A percentile compares a stretch with the other conserved stretches of the same genome.
Evolutionary conservation across 2,888 invertebrate species (phyloP).

Genomic region (Deilephila porcellus): DNA sequence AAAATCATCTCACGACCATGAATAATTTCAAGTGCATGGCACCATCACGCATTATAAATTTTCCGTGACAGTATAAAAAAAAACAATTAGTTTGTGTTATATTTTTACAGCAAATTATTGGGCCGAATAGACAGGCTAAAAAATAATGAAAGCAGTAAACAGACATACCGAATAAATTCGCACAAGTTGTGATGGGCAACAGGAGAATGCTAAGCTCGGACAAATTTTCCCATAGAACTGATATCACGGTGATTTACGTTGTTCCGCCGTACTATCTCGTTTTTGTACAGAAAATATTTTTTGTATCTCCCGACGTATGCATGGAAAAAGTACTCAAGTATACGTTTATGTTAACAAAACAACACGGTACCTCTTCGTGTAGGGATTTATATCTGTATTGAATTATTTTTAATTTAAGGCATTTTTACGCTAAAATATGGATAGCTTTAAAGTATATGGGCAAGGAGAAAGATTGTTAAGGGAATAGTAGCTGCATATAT

Average conservation of each 20-base stretch:
- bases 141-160: not conserved
- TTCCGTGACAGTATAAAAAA: too few relatives aligned
- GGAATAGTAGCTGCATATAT: too few relatives aligned
- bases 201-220: not conserved
- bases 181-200: not conserved
- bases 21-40: too few relatives aligned
- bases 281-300: not conserved
- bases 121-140: too few relatives aligned
- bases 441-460: too few relatives aligned
- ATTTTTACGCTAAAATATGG: too few relatives aligned
- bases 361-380: not conserved
- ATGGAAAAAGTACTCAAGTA: not conserved
- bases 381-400: not conserved
- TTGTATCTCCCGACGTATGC: not conserved
- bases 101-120: too few relatives aligned
- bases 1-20: too few relatives aligned
- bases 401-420: not conserved
- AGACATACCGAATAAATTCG: not conserved
- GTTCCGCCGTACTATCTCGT: constrained; percentile 3
- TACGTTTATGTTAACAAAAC: not conserved
- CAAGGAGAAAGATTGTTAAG: too few relatives aligned
- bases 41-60: too few relatives aligned
- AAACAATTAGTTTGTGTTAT: too few relatives aligned
- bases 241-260: constrained; percentile 18
- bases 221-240: constrained; percentile 8